phyloP scores from a whole-genome alignment of 2,888 invertebrate species.

The Coleophora deauratella region DNA sequence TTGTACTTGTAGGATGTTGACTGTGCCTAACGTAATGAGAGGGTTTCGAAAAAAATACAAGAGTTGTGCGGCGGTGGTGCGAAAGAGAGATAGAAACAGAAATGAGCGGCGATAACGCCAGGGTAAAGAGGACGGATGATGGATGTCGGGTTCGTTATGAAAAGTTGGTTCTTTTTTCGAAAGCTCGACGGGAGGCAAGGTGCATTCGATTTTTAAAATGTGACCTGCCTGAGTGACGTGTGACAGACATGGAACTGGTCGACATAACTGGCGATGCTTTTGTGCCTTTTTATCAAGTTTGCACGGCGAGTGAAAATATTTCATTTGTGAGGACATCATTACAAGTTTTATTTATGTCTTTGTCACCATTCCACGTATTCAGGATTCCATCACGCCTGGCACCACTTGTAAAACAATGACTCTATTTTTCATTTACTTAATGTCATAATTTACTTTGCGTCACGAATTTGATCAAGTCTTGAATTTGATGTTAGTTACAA shows the following conservation, averaged over 20 bases:
- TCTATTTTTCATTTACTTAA: too few species aligned
- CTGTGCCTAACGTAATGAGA: constrained; percentile 55
- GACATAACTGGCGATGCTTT: constrained; percentile 3
- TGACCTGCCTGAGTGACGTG: constrained; percentile 55
- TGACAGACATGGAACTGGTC: constrained; percentile 32
- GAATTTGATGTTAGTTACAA: too few species aligned
- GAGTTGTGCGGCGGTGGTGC: constrained; percentile 44
- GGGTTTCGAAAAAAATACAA: constrained; percentile 56
- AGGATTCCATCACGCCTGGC: too few species aligned
- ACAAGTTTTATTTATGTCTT: too few species aligned
- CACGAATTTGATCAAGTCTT: too few species aligned
- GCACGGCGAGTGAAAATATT: background rate
- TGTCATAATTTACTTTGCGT: too few species aligned
- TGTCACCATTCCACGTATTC: too few species aligned
- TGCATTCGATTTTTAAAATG: constrained; percentile 63
- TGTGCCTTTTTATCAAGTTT: constrained; percentile 3
- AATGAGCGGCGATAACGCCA: constrained; percentile 3
- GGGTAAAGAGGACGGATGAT: constrained; percentile 28
- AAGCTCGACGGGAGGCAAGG: constrained; percentile 67
- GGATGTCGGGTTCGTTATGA: constrained; percentile 41
- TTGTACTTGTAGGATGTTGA: constrained; percentile 47
- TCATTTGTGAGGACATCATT: background rate
- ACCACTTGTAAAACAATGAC: too few species aligned
- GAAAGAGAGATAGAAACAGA: constrained; percentile 24
- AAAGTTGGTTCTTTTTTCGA: constrained; percentile 51